Base-by-base conservation (phyloP, 2,888 invertebrate genomes). In the Eueremaeus valkanovi region DNA sequence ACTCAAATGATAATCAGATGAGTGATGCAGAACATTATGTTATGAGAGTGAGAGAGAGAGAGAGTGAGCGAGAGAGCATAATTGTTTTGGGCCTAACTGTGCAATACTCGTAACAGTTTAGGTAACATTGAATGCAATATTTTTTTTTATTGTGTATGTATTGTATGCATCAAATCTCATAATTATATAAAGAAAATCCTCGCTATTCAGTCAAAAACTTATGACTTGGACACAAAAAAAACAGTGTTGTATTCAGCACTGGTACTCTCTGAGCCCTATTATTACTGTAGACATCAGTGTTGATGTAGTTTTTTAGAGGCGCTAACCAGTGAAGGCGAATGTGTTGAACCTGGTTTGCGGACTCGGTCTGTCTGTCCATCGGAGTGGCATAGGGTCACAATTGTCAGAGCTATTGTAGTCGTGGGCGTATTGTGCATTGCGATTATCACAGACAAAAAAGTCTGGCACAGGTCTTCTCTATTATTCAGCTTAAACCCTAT, bases 381-480 rank as follows among this genome's bases (percentile, higher is more conserved):
- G 27, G 9, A 16, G 11, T 6, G 27, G 27, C 55, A 55, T 55
- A 55, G 24, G 27, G 55, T 55, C 55, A 51, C 51, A 55, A 55
- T 55, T 55, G 55, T 55, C 55, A 55, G 16, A 18, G 27, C 27
- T 55, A 33, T 68, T 42, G 68, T 68, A n/a, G n/a, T 36, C 13
- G 68, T 68, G 68, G 68, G 68, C 68, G 68, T 68, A 40, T 40
- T 40, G 68, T 68, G 68, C 68, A 24, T 42, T 3, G 61, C 61
- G 68, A 68, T 68, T 68, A 42, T 33, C 36, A 40, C 24, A 68
- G n/a, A 68, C 55, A 68, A 42, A 33, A n/a, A 68, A 42, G 68
- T 68, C 68, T 36, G 68, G 68, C 68, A 40, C 68, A n/a, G 68
- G 68, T 40, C 40, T 21, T 11, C 24, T 42, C 40, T 42, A 24